A percentile compares a stretch with the other conserved stretches of the same genome.
Evolutionary conservation across 2,113 vertebrate genomes (phyloP).

Genomic region (Pelusios castaneus): DNA sequence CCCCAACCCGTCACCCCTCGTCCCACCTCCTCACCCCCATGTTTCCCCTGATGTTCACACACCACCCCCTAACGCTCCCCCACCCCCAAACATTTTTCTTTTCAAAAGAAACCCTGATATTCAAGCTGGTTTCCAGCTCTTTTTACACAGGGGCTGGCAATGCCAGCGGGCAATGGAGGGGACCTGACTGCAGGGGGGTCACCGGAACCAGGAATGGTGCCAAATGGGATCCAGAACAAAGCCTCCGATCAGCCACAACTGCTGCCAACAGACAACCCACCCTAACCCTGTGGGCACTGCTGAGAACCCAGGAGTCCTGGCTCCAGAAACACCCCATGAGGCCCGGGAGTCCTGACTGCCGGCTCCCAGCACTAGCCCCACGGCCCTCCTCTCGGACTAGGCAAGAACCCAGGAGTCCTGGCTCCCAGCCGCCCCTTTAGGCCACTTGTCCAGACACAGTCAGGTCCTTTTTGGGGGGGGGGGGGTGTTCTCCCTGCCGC

Average conservation of each 20-base stretch:
- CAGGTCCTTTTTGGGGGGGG: neutral
- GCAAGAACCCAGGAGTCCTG: neutral
- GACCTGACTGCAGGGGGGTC: neutral
- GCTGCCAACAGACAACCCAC: too few relatives aligned
- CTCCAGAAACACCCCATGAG: neutral
- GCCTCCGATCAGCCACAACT: too few relatives aligned
- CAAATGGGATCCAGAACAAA: too few relatives aligned
- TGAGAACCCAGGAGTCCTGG: neutral
- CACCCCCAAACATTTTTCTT: neutral
- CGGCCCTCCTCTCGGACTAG: neutral
- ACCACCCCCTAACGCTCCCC: neutral
- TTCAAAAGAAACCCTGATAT: too few relatives aligned
- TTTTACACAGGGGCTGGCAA: too few relatives aligned
- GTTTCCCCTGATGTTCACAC: too few relatives aligned
- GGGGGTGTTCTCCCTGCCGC: neutral
- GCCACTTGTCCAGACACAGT: too few relatives aligned
- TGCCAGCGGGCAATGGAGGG: neutral
- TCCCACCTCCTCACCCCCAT: neutral
- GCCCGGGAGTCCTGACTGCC: neutral
- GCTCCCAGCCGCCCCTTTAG: neutral
- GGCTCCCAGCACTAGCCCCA: too few relatives aligned
- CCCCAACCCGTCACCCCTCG: neutral
- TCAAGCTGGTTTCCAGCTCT: too few relatives aligned
- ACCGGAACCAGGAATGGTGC: too few relatives aligned
- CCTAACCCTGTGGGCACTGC: too few relatives aligned